Evolutionary conservation across 2,113 vertebrate species (phyloP), one percentile per base, ranked within the genome.

Genomic region (Oceanodroma tethys): DNA sequence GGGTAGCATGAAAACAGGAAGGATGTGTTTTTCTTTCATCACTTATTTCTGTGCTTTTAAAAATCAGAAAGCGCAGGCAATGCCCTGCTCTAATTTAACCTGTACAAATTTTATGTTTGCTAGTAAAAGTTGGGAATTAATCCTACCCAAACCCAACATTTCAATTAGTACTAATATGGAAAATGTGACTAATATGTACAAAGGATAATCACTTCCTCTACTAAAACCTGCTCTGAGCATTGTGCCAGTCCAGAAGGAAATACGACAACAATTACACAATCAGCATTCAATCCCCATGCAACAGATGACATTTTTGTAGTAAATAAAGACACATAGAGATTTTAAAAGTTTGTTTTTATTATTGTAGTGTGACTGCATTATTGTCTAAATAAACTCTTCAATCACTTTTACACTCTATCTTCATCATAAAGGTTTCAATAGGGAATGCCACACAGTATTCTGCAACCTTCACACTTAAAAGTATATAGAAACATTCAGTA

Each of bases 291-390:
- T 25, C 59, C 76, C 81, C 84, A 50, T 25, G 32, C 55, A 50
- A 30, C 4, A 71, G 42, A 23, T 9, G 26, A 58, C 9, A 25
- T 17, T 52, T 48, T 59, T 85, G n/a, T 25, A 70, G 52, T 45
- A 66, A 96, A 96, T 34, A 34, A 67, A 65, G 79, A 94, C 88
- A 96, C 36, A 15, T 2, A 48, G 43, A 81, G 45, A 73, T 90
- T 89, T 80, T 40, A n/a, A 72, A 95, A 95, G 74, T 71, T 67
- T 30, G 14, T 0, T 59, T 98, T 96, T 96, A 96, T 96, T 96
- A 56, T 13, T 65, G 32, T 68, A 87, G 53, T 59, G 53, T 63
- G 74, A 87, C 30, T 29, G 36, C 47, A 79, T 38, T 88, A 63
- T 80, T 89, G 90, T 34, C 86, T 82, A 96, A 95, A 94, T 65